A percentile compares a stretch with the other conserved stretches of the same genome.
Conservation (phyloP, 1,140 invertebrate genomes). For the Meloidogyne hapla region DNA sequence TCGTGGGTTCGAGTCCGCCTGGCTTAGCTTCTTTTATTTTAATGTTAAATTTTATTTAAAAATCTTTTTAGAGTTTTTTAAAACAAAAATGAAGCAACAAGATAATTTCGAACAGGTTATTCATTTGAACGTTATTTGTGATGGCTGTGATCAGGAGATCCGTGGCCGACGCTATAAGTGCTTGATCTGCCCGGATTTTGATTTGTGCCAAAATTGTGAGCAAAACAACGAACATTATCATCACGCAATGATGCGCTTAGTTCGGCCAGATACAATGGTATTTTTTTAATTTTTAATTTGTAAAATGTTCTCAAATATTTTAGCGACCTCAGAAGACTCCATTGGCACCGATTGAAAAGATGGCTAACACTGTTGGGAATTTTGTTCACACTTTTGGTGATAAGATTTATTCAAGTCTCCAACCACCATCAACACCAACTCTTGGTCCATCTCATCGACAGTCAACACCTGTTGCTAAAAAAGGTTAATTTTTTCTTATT, state of each 20-base stretch:
- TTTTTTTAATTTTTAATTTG: neutral
- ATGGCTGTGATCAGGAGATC: conserved; percentile 71
- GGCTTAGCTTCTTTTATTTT: too few relatives aligned
- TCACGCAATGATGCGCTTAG: conserved; percentile 78
- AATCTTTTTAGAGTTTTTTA: neutral
- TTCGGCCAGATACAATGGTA: conserved; percentile 45
- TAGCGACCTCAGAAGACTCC: neutral
- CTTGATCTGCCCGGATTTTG: neutral
- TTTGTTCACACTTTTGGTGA: too few relatives aligned
- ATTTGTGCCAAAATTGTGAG: conserved; percentile 71
- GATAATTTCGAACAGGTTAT: conserved; percentile 23
- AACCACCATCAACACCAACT: neutral
- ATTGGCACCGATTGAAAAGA: neutral
- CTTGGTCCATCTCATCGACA: neutral
- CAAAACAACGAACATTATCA: conserved; percentile 71
- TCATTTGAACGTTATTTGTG: conserved; percentile 75
- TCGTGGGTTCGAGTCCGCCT: too few relatives aligned
- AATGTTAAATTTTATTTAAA: neutral
- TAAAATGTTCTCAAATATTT: neutral
- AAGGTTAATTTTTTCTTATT: too few relatives aligned
- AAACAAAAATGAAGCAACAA: too few relatives aligned
- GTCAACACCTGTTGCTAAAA: neutral
- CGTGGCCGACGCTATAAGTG: neutral
- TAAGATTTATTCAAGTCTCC: neutral
- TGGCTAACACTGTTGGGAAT: neutral